Evolutionary conservation across 2,888 invertebrate genomes (phyloP), one percentile per base, ranked within the genome.

Genomic region (Drosophila lacicola): DNA sequence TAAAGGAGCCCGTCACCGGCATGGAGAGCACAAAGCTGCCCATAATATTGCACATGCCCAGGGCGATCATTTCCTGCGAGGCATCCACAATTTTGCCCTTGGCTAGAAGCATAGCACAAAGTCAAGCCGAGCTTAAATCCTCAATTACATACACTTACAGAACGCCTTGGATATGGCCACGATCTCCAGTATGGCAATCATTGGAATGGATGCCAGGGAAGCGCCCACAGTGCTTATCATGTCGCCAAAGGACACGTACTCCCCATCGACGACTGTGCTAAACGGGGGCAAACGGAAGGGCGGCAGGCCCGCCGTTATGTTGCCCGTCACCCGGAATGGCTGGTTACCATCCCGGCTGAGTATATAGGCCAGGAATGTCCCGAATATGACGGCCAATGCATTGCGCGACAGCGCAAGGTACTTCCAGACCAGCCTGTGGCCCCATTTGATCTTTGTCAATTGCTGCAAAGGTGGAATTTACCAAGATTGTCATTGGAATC

Each of bases 1-100:
- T 97, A 92, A 97, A 97, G 13, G 97, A 97, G 63, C 97, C 98
- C 2, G 97, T 96, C 0, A 96, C 94, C 0, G 98, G 98, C 95
- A 98, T 98, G 51, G 97, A 95, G 58, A 95, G 94, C 1, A 96
- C 95, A 92, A 98, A 97, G 36, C 97, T 96, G 0, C 97, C 96
- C 78, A 96, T 90, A 37, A 98, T 91, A 92, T 98, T 98, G 82
- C 96, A 96, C 42, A 96, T 92, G 25, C 97, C 97, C 44, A 98
- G 93, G 0, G 98, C 97, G 34, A 98, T 91, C 95, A 98, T 95
- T 93, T 98, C 98, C 91, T 98, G 98, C 0, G 97, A 97, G 1
- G 96, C 96, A 92, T 98, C 96, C 62, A 98, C 94, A 0, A 95
- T 93, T 81, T 94, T 94, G 0, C 96, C 96, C 88, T 96, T 95